These are phyloP conservation scores for Chondrosia reniformis DNA, from an alignment of 37 sponge, comb jelly and placozoan genomes.

Conservation along the genomic window DNA sequence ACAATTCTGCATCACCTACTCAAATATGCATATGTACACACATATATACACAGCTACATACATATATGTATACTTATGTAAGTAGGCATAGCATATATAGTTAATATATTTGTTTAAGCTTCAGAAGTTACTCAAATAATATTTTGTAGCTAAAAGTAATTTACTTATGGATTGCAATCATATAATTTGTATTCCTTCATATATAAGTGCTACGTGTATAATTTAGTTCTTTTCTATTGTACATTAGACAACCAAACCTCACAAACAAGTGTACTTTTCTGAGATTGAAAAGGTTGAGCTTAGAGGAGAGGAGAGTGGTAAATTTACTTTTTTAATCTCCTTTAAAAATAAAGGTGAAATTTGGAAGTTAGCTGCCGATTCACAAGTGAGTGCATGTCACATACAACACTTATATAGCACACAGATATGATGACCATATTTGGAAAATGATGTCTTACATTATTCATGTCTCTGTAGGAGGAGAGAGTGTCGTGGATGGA, in stretches of 20 bases:
- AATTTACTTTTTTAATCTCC: too few species aligned
- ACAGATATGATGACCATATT: too few species aligned
- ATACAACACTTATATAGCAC: too few species aligned
- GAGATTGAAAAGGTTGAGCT: not conserved
- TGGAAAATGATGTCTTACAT: too few species aligned
- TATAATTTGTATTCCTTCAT: too few species aligned
- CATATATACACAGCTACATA: not conserved
- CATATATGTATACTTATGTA: not conserved
- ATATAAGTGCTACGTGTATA: too few species aligned
- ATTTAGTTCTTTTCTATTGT: not conserved
- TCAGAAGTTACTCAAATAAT: too few species aligned
- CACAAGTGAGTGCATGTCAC: not conserved
- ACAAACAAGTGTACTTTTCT: conserved; percentile 13
- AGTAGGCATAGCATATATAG: too few species aligned
- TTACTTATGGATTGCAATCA: too few species aligned
- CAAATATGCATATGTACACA: conserved; percentile 4
- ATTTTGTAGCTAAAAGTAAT: too few species aligned
- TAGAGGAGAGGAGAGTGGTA: not conserved
- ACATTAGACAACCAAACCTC: conserved; percentile 4
- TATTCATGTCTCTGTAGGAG: too few species aligned
- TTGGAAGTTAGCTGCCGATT: not conserved
- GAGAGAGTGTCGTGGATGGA: conserved; percentile 15
- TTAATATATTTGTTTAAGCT: too few species aligned
- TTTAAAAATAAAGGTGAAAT: not conserved
- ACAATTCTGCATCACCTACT: conserved; percentile 25